A percentile compares a stretch with the other conserved stretches of the same genome.
These are phyloP conservation scores for Petrocephalus microphthalmus DNA, from an alignment of 2,113 vertebrate genomes.

Conservation along the genomic window DNA sequence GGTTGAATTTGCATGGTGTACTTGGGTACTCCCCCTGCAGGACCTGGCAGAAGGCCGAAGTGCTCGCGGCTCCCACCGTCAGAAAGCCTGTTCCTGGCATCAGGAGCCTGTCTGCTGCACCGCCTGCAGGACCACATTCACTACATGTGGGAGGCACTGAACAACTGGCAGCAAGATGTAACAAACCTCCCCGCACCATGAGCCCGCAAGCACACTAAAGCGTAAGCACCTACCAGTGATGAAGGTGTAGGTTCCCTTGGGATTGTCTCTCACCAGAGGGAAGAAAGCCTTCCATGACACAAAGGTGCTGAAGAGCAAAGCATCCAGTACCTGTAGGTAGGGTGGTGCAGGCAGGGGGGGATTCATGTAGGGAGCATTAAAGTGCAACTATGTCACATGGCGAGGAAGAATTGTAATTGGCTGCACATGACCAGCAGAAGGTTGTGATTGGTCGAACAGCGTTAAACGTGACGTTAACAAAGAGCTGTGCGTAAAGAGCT, in stretches of 20 bases:
- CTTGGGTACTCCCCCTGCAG: conserved; percentile 70
- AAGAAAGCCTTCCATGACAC: conserved; percentile 68
- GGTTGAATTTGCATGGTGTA: conserved; percentile 68
- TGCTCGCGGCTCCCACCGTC: conserved; percentile 67
- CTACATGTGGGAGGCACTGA: neutral
- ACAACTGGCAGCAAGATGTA: neutral
- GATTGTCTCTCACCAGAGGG: conserved; percentile 63
- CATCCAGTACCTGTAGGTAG: conserved; percentile 58
- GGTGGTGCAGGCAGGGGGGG: neutral
- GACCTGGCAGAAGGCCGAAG: conserved; percentile 69
- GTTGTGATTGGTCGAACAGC: neutral
- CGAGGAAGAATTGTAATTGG: neutral
- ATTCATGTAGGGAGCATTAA: neutral
- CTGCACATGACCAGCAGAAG: neutral
- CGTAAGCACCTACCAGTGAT: conserved; percentile 62
- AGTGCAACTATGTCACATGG: neutral
- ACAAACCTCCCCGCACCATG: neutral
- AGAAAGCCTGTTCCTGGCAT: conserved; percentile 78
- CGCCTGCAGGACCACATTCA: conserved; percentile 48
- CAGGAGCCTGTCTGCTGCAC: conserved; percentile 69
- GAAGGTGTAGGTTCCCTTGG: conserved; percentile 66
- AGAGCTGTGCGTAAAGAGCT: neutral
- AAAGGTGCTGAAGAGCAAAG: conserved; percentile 63
- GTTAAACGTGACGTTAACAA: neutral
- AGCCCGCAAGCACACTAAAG: neutral